Conservation (phyloP, 2,797 vertebrate species). For the Channa striata region DNA sequence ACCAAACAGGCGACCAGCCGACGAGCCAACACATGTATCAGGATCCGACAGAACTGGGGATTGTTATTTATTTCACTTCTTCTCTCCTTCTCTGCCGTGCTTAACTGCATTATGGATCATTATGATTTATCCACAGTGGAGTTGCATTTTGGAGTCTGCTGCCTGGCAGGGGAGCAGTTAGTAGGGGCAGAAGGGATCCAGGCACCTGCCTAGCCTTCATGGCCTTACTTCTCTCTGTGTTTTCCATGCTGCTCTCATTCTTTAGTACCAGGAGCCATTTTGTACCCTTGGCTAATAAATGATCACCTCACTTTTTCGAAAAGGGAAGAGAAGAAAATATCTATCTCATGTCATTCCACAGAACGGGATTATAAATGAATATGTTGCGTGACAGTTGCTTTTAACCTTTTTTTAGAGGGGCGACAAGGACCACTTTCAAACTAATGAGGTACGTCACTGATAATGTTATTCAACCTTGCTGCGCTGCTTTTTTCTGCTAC, state of each 20-base stretch:
- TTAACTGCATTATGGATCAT: conserved; percentile 82
- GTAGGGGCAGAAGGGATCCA: conserved; percentile 84
- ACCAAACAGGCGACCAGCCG: conserved; percentile 65
- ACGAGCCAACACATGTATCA: conserved; percentile 72
- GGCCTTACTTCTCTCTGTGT: conserved; percentile 86
- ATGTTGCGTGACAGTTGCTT: conserved; percentile 64
- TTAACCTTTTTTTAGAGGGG: conserved; percentile 75
- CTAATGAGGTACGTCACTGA: conserved; percentile 88
- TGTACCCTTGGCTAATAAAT: conserved; percentile 83
- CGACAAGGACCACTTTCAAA: conserved; percentile 74
- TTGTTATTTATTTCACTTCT: conserved; percentile 70
- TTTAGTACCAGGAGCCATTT: conserved; percentile 91
- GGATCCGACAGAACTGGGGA: conserved; percentile 71
- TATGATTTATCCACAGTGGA: conserved; percentile 78
- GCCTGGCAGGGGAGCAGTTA: conserved; percentile 85
- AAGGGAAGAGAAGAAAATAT: conserved; percentile 65
- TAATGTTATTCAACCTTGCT: conserved; percentile 63
- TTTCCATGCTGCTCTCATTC: conserved; percentile 78
- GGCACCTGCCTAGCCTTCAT: conserved; percentile 89
- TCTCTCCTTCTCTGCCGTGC: conserved; percentile 61
- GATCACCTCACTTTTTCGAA: conserved; percentile 82
- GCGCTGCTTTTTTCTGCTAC: conserved; percentile 60
- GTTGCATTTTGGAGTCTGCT: conserved; percentile 85
- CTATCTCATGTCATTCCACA: conserved; percentile 52
- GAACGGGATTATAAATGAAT: conserved; percentile 69